A percentile compares a stretch with the other conserved stretches of the same genome.
phyloP scores from a whole-genome alignment of 2,113 vertebrate species.

The Mesocricetus auratus region DNA sequence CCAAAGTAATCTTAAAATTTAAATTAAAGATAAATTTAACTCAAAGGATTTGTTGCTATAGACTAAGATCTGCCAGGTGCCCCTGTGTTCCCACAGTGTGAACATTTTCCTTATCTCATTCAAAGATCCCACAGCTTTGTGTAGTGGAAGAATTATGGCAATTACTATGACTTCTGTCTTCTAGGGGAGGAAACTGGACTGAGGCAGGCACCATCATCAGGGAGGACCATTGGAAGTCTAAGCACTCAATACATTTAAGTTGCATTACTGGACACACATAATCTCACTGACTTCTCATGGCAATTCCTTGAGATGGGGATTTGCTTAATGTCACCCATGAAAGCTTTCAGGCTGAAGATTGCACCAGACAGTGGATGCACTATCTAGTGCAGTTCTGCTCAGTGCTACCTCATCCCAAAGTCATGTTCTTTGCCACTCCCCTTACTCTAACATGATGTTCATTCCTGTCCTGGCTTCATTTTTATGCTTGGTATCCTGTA shows the following conservation, averaged over 20 bases:
- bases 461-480: background rate
- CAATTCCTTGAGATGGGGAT: background rate
- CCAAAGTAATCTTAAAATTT: background rate
- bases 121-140: background rate
- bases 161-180: background rate
- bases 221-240: background rate
- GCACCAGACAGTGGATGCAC: background rate
- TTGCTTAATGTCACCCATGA: background rate
- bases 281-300: background rate
- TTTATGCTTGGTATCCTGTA: background rate
- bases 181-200: background rate
- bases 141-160: rapidly evolving
- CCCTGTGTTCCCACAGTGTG: background rate
- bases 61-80: rapidly evolving
- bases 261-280: background rate
- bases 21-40: background rate
- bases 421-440: background rate
- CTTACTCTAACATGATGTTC: too few species aligned
- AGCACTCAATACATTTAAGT: background rate
- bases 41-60: background rate
- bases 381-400: background rate
- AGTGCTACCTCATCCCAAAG: background rate
- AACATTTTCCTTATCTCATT: background rate
- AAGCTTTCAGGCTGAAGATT: background rate
- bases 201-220: background rate